A percentile compares a stretch with the other conserved stretches of the same genome.
These are phyloP conservation scores for Entomyzon cyanotis DNA, from an alignment of 2,113 vertebrate species.

Conservation along the genomic window DNA sequence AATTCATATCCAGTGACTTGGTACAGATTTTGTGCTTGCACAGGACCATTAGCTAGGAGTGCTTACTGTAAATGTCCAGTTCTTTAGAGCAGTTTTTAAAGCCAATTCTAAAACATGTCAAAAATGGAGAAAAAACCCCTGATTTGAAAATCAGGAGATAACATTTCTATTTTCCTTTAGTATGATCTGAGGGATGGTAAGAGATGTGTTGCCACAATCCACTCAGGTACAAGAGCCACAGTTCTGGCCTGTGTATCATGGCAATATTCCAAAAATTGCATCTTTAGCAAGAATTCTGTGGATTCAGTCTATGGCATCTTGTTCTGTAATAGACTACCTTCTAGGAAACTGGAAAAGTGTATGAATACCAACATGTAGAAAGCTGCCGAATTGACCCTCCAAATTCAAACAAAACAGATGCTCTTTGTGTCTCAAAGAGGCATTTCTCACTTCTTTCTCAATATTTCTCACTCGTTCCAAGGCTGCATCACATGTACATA, in stretches of 20 bases:
- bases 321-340: not conserved
- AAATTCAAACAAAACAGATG: not conserved
- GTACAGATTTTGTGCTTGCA: not conserved
- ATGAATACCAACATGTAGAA: not conserved
- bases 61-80: not conserved
- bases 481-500: not conserved
- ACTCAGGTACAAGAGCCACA: not conserved
- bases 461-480: not conserved
- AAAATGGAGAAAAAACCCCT: not conserved
- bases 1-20: not conserved
- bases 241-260: not conserved
- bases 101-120: not conserved
- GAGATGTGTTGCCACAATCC: not conserved
- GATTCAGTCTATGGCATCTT: not conserved
- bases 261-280: not conserved
- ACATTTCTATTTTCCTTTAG: not conserved
- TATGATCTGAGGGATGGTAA: not conserved
- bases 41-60: rapidly evolving
- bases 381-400: not conserved
- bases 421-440: not conserved
- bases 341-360: not conserved
- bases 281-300: not conserved
- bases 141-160: not conserved
- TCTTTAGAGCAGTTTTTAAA: not conserved
- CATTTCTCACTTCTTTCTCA: not conserved